Percentiles rank a stretch among this genome's conserved stretches.
Conservation (phyloP, 2,888 invertebrate species). For the Lepetodrilus schrolli region DNA sequence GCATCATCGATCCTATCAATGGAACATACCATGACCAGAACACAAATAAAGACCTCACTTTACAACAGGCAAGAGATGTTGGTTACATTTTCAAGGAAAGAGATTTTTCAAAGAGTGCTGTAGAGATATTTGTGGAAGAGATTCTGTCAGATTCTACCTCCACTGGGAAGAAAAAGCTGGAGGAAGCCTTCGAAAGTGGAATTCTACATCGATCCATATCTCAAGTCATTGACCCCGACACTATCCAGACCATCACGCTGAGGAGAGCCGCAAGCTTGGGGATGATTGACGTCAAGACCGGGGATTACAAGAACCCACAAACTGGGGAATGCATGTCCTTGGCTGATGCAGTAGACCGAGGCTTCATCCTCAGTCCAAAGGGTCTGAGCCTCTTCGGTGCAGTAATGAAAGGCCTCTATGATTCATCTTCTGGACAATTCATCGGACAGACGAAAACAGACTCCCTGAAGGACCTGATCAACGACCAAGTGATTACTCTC, state of each 20-base stretch:
- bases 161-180: slow-evolving; percentile 54
- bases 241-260: slow-evolving; percentile 63
- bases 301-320: slow-evolving; percentile 68
- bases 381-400: slow-evolving; percentile 66
- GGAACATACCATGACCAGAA: slow-evolving; percentile 80
- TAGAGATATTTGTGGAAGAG: slow-evolving; percentile 65
- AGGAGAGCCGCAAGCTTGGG: slow-evolving; percentile 77
- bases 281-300: slow-evolving; percentile 67
- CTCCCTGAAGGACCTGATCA: slow-evolving; percentile 72
- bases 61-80: slow-evolving; percentile 74
- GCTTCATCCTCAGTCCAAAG: slow-evolving; percentile 66
- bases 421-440: slow-evolving; percentile 74
- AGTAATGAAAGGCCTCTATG: slow-evolving; percentile 74
- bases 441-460: slow-evolving; percentile 60
- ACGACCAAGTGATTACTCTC: slow-evolving; percentile 68
- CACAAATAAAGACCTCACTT: slow-evolving; percentile 78
- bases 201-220: slow-evolving; percentile 64
- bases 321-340: slow-evolving; percentile 64
- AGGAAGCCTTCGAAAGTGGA: slow-evolving; percentile 66
- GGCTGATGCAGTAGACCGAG: slow-evolving; percentile 63
- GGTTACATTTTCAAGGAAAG: slow-evolving; percentile 44
- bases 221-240: slow-evolving; percentile 69
- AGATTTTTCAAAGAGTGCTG: slow-evolving; percentile 51
- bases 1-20: slow-evolving; percentile 61
- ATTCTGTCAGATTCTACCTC: slow-evolving; percentile 55